Evolutionary conservation across 2,113 vertebrate species (phyloP), one percentile per base, ranked within the genome.

Genomic region (Hemibates koningsi): DNA sequence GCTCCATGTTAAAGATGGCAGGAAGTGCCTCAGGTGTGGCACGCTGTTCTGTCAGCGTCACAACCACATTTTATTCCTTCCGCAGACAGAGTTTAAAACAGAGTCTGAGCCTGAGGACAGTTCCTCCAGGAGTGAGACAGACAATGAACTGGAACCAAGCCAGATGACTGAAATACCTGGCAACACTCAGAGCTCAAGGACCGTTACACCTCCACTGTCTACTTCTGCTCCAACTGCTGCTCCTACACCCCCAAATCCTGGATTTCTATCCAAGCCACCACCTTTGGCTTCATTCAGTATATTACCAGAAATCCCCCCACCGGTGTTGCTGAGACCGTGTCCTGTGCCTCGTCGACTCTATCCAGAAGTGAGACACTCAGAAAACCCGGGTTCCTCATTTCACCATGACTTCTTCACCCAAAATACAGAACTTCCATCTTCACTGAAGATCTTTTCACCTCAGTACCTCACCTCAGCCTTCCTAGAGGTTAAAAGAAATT

Each of bases 41-140:
- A 80, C 82, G 0, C 86, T 96, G 27, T 96, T 95, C 92, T 96
- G 96, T 59, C 91, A 82, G 76, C 90, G 85, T 5, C 96, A 96
- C 82, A 91, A 84, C 19, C 91, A 90, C 24, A 0, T 89, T 24
- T 53, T 81, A 9, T 91, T 68, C 59, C 43, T 57, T 83, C 89
- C 88, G 1, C 50, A 27, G 12, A 6, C 76, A 0, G 54, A 54
- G 12, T 9, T 32, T 14, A 54, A 56, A 43, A 10, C 34, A 1
- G 34, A 32, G 48, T 19, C 16, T 17, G 85, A 89, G 32, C 21
- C 16, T 14, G 83, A 88, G 24, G 21, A 89, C 1, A 86, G 71
- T 10, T 19, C 34, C 9, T 14, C 32, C 9, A 2, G 3, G 12
- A 1, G 0, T 4, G 29, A 85, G 29, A 13, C 45, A 29, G 63